These are phyloP conservation scores for Cantharis rufa DNA, from an alignment of 2,888 invertebrate genomes.

Conservation along the genomic window DNA sequence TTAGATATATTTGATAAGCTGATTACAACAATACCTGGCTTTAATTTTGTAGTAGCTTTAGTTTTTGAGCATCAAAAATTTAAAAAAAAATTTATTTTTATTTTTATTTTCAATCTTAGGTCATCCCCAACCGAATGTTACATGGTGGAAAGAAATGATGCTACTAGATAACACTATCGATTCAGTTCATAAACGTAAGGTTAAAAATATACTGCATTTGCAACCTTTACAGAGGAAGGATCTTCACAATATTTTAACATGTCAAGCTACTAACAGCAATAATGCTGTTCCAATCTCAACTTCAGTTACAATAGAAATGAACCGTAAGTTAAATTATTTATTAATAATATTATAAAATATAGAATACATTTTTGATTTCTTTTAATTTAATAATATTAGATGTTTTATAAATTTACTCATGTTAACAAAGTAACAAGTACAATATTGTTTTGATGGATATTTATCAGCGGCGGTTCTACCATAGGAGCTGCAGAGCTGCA, in stretches of 20 bases:
- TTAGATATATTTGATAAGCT: too few relatives aligned
- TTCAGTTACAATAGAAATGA: constrained; percentile 20
- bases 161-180: constrained; percentile 14
- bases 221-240: constrained; percentile 12
- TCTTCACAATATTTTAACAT: constrained; percentile 15
- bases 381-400: too few relatives aligned
- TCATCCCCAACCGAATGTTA: constrained; percentile 22
- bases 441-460: too few relatives aligned
- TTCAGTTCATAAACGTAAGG: constrained; percentile 6
- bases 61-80: too few relatives aligned
- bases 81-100: too few relatives aligned
- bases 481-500: too few relatives aligned
- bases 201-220: constrained; percentile 15
- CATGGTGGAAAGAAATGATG: constrained; percentile 27
- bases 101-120: background rate
- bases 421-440: too few relatives aligned
- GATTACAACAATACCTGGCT: too few relatives aligned
- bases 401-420: too few relatives aligned
- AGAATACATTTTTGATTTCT: too few relatives aligned
- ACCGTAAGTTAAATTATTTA: constrained; percentile 13
- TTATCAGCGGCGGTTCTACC: too few relatives aligned
- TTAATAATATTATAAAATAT: background rate
- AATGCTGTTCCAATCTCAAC: constrained; percentile 12
- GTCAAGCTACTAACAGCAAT: constrained; percentile 22
- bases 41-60: too few relatives aligned